Evolutionary conservation across 2,113 vertebrate genomes (phyloP).

Genomic region (Plotosus lineatus): DNA sequence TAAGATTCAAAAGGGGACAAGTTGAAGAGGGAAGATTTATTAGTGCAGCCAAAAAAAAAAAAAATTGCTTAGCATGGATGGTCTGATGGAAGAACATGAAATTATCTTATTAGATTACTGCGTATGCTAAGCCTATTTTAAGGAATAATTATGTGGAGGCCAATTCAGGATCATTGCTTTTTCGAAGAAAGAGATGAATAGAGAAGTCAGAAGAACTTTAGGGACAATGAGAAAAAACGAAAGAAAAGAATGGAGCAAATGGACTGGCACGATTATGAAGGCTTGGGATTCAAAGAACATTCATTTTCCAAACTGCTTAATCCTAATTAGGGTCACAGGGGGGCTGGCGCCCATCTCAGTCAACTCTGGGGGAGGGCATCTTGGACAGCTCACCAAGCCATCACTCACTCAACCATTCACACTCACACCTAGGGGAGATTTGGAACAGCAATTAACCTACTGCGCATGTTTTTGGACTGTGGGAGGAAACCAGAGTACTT

Average conservation of each 20-base stretch:
- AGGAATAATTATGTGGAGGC: slow-evolving; percentile 41
- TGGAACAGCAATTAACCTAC: no score
- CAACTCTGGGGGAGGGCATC: no score
- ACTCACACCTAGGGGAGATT: no score
- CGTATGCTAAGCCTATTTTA: background rate
- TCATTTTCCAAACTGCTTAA: no score
- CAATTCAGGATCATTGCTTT: slow-evolving; percentile 93
- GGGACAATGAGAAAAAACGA: background rate
- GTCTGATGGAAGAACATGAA: slow-evolving; percentile 4
- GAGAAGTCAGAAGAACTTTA: background rate
- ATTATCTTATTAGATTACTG: slow-evolving; percentile 5
- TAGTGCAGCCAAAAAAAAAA: background rate
- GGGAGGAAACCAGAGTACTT: no score
- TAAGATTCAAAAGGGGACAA: background rate
- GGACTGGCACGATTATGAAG: background rate
- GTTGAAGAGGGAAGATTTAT: background rate
- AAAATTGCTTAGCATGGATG: background rate
- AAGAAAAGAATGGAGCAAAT: background rate
- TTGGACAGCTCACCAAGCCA: no score
- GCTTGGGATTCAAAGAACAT: background rate
- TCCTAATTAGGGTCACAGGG: no score
- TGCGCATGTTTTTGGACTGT: no score
- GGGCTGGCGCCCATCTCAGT: no score
- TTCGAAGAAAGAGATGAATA: slow-evolving; percentile 63
- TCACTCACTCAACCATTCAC: no score